phyloP scores from a whole-genome alignment of 1,140 invertebrate species.

The Orius laevigatus region DNA sequence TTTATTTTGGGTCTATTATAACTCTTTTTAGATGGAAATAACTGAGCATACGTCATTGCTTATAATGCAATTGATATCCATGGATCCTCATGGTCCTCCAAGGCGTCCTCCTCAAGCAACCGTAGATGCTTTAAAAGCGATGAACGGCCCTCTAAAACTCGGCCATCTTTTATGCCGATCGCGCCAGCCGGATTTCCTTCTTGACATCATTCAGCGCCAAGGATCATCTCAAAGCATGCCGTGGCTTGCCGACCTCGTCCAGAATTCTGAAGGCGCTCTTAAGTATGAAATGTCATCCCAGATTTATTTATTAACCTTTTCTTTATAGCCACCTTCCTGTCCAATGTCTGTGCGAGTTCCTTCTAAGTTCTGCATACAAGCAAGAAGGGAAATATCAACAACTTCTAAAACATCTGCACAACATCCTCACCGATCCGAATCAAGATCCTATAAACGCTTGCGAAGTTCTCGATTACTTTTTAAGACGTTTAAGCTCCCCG shows the following conservation, averaged over 20 bases:
- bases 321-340: slow-evolving; percentile 65
- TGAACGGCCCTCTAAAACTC: slow-evolving; percentile 63
- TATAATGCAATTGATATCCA: slow-evolving; percentile 59
- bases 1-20: background rate
- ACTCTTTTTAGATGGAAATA: slow-evolving; percentile 49
- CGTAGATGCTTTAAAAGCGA: slow-evolving; percentile 60
- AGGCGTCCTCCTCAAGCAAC: slow-evolving; percentile 59
- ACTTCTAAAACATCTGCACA: slow-evolving; percentile 57
- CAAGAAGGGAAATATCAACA: slow-evolving; percentile 57
- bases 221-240: slow-evolving; percentile 86
- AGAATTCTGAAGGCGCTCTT: slow-evolving; percentile 75
- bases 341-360: slow-evolving; percentile 90
- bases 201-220: slow-evolving; percentile 79
- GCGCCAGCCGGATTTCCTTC: slow-evolving; percentile 76
- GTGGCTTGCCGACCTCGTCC: slow-evolving; percentile 87
- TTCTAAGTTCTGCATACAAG: slow-evolving; percentile 53
- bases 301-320: background rate
- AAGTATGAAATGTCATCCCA: slow-evolving; percentile 28
- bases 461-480: slow-evolving; percentile 85
- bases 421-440: slow-evolving; percentile 41
- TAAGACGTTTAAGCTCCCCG: slow-evolving; percentile 66
- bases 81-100: slow-evolving; percentile 69
- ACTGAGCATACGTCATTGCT: slow-evolving; percentile 80
- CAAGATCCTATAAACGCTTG: slow-evolving; percentile 41
- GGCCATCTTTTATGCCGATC: slow-evolving; percentile 83